These are phyloP conservation scores for Sminthurinus aureus DNA, from an alignment of 2,888 invertebrate genomes.

Conservation along the genomic window DNA sequence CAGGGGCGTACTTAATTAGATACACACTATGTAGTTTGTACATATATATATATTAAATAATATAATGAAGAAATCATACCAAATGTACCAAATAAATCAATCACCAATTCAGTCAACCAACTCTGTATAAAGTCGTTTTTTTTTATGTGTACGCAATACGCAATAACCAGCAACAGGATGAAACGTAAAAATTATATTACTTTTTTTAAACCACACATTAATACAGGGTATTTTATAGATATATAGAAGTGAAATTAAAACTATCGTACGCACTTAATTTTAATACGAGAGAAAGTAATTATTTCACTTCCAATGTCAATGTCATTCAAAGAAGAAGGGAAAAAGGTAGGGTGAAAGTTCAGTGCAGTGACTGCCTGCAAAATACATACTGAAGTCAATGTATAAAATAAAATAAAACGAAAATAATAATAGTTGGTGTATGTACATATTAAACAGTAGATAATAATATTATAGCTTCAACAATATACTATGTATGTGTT, in stretches of 20 bases:
- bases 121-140: not conserved
- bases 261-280: not conserved
- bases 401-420: not conserved
- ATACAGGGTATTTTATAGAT: not conserved
- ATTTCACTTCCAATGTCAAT: not conserved
- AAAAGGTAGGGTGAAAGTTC: not conserved
- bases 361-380: constrained; percentile 13
- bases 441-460: not conserved
- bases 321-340: not conserved
- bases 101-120: constrained; percentile 25
- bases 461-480: constrained; percentile 7
- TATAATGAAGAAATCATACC: not conserved
- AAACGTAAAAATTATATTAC: not conserved
- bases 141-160: not conserved
- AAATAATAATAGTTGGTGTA: not conserved
- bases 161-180: constrained; percentile 17
- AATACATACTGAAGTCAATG: not conserved
- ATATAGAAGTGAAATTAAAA: not conserved
- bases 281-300: not conserved
- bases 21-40: too few relatives aligned
- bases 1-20: too few relatives aligned
- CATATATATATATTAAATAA: not conserved
- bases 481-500: too few relatives aligned
- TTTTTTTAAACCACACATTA: constrained; percentile 4
- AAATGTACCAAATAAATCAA: constrained; percentile 5